Percentiles rank a stretch among this genome's conserved stretches.
phyloP scores from a whole-genome alignment of 2,113 vertebrate species.

The Bettongia penicillata region DNA sequence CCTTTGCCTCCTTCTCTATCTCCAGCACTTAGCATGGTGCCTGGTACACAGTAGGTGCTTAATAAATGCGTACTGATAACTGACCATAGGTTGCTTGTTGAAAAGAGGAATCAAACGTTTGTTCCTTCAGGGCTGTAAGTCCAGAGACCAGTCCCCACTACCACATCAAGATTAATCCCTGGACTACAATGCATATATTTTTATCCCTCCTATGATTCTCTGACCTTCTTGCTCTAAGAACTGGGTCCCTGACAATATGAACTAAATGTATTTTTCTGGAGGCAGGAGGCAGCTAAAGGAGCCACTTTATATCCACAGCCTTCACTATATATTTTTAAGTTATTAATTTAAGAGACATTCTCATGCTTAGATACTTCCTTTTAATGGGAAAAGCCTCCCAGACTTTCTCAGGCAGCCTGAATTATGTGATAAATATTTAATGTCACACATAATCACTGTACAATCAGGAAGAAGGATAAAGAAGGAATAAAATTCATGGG shows the following conservation, averaged over 20 bases:
- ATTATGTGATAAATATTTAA: slow-evolving; percentile 49
- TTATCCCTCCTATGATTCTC: neutral
- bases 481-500: neutral
- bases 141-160: neutral
- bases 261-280: neutral
- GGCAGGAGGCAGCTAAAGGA: neutral
- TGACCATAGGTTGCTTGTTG: neutral
- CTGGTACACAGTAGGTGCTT: neutral
- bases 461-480: slow-evolving; percentile 66
- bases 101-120: neutral
- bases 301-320: slow-evolving; percentile 3
- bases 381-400: slow-evolving; percentile 55
- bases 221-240: neutral
- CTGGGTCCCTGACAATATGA: neutral
- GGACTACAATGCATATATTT: neutral
- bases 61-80: neutral
- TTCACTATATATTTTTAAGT: slow-evolving; percentile 58
- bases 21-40: neutral
- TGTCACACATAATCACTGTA: slow-evolving; percentile 37
- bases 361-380: slow-evolving; percentile 49
- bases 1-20: neutral
- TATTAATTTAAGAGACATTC: slow-evolving; percentile 54
- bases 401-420: slow-evolving; percentile 30
- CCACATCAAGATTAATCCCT: neutral
- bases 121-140: neutral